Percentiles rank a stretch among this genome's conserved stretches.
These are phyloP conservation scores for Chaenogobius annularis DNA, from an alignment of 2,113 vertebrate genomes.

Conservation along the genomic window DNA sequence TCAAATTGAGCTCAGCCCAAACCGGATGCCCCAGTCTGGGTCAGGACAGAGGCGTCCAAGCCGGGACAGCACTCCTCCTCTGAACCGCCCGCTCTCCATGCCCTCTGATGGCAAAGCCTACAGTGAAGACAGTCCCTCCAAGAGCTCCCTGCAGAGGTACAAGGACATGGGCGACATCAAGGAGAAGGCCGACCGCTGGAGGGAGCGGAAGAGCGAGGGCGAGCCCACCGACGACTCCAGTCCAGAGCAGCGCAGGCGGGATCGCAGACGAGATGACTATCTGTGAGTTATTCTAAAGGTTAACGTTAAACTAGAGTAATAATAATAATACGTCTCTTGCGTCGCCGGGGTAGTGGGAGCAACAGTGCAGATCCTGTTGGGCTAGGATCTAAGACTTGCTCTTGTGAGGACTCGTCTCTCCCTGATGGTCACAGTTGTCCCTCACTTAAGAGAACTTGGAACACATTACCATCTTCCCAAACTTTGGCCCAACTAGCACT, in stretches of 20 bases:
- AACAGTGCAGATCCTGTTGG: too few species aligned
- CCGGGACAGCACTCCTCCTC: slow-evolving; percentile 27
- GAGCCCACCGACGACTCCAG: slow-evolving; percentile 47
- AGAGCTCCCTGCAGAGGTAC: slow-evolving; percentile 80
- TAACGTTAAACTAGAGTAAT: not conserved
- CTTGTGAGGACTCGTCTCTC: too few species aligned
- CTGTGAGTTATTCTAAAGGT: slow-evolving; percentile 46
- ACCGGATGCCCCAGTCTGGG: slow-evolving; percentile 66
- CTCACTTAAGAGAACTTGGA: too few species aligned
- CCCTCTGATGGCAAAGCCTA: slow-evolving; percentile 27
- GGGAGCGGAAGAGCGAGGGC: slow-evolving; percentile 71
- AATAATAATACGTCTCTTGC: not conserved
- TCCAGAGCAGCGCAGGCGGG: slow-evolving; percentile 27
- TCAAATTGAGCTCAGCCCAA: slow-evolving; percentile 79
- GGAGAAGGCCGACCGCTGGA: slow-evolving; percentile 84
- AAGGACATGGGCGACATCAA: slow-evolving; percentile 72
- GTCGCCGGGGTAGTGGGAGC: too few species aligned
- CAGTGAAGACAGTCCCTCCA: slow-evolving; percentile 54
- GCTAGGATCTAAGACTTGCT: too few species aligned
- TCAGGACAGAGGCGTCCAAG: slow-evolving; percentile 25
- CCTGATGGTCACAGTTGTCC: too few species aligned
- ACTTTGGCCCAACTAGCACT: too few species aligned
- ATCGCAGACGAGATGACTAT: slow-evolving; percentile 1
- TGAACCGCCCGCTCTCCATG: slow-evolving; percentile 43
- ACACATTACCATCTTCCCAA: too few species aligned